Conservation (phyloP, 2,113 vertebrate genomes). For the Lepisosteus oculatus region DNA sequence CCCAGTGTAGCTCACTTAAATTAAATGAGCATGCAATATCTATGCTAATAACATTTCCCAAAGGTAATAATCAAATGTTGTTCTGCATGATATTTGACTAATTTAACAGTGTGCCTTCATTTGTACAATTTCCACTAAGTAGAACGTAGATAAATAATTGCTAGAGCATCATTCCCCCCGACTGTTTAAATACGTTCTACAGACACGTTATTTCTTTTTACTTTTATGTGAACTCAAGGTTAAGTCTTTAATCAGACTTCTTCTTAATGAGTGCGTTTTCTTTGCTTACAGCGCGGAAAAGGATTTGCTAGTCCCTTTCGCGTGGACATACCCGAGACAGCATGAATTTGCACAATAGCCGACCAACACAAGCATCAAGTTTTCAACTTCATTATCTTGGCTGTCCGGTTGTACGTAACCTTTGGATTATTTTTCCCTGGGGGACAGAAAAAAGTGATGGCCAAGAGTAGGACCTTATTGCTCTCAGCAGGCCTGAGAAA, state of each 20-base stretch:
- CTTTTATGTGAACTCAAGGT: constrained; percentile 6
- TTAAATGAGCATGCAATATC: constrained; percentile 38
- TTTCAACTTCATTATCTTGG: constrained; percentile 87
- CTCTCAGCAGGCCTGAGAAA: constrained; percentile 98
- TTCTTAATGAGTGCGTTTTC: constrained; percentile 58
- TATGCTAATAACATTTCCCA: constrained; percentile 23
- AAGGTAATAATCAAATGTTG: constrained; percentile 29
- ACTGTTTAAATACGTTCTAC: constrained; percentile 4
- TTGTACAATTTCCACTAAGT: constrained; percentile 23
- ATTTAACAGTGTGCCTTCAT: constrained; percentile 21
- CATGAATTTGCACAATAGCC: constrained; percentile 95
- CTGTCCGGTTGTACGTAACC: constrained; percentile 76
- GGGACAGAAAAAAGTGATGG: constrained; percentile 59
- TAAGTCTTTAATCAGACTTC: not conserved
- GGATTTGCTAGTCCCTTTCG: constrained; percentile 96
- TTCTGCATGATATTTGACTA: constrained; percentile 28
- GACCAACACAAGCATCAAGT: constrained; percentile 84
- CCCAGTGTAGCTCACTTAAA: constrained; percentile 42
- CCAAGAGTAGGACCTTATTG: constrained; percentile 72
- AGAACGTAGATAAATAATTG: constrained; percentile 14
- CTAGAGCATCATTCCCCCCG: not conserved
- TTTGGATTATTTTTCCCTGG: constrained; percentile 70
- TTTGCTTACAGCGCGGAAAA: constrained; percentile 90
- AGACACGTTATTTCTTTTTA: not conserved
- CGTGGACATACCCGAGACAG: constrained; percentile 92